Percentiles rank a stretch among this genome's conserved stretches.
Conservation (phyloP, 2,888 invertebrate genomes). For the Stenodema calcarata region DNA sequence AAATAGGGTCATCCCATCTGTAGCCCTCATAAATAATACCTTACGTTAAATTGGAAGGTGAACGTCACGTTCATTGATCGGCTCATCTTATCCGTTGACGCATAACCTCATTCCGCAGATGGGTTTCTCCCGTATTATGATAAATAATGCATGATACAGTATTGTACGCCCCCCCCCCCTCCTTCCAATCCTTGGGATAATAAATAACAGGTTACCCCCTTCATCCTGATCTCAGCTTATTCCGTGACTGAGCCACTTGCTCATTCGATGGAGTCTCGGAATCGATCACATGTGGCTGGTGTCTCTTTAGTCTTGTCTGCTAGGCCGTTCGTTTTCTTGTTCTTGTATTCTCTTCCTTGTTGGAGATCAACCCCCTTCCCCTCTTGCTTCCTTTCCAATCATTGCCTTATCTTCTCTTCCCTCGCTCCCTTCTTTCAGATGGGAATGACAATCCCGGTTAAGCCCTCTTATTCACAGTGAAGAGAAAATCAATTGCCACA, state of each 20-base stretch:
- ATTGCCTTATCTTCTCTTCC: not conserved
- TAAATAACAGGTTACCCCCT: constrained; percentile 21
- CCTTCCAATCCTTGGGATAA: not conserved
- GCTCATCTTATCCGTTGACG: not conserved
- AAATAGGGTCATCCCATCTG: not conserved
- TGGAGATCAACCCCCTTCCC: not conserved
- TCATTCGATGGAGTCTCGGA: not conserved
- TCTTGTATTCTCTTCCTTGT: not conserved
- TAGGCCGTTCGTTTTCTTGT: not conserved
- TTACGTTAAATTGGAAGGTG: not conserved
- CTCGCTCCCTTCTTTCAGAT: not conserved
- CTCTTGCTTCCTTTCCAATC: not conserved
- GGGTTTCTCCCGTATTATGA: not conserved
- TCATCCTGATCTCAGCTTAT: not conserved
- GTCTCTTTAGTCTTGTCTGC: not conserved
- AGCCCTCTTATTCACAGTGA: not conserved
- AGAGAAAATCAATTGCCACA: not conserved
- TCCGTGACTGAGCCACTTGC: constrained; percentile 15
- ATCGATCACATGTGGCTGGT: constrained; percentile 2
- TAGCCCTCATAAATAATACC: not conserved
- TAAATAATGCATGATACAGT: constrained; percentile 21
- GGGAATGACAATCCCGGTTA: not conserved
- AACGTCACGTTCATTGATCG: not conserved
- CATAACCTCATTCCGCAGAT: not conserved
- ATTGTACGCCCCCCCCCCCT: not conserved